These are phyloP conservation scores for Halcyon smyrnensis DNA, from an alignment of 2,797 vertebrate genomes.

Conservation along the genomic window DNA sequence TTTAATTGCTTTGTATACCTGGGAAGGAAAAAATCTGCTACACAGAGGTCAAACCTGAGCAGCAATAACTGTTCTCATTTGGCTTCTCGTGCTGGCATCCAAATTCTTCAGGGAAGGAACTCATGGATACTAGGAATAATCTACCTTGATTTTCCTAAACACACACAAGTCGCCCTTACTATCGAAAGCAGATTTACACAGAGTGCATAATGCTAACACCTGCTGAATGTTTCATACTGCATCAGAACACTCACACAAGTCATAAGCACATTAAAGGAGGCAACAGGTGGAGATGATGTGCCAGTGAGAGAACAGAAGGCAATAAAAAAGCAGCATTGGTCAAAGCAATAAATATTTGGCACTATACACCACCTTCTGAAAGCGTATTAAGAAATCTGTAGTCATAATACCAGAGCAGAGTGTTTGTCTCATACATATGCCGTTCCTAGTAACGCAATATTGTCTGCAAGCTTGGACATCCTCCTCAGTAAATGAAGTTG, in stretches of 20 bases:
- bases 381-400: background rate
- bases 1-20: background rate
- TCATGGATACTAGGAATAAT: background rate
- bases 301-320: background rate
- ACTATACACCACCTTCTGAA: background rate
- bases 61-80: background rate
- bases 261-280: background rate
- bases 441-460: background rate
- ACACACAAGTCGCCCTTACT: background rate
- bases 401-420: background rate
- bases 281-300: background rate
- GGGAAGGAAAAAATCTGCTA: background rate
- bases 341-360: background rate
- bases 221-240: background rate
- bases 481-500: background rate
- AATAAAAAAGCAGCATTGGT: background rate
- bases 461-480: background rate
- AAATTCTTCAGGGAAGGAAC: background rate
- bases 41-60: background rate
- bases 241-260: background rate
- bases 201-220: rapidly evolving
- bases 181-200: background rate
- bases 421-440: background rate
- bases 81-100: background rate
- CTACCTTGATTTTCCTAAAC: background rate